Evolutionary conservation across 2,888 invertebrate species (phyloP).

Genomic region (Furcula furcula): DNA sequence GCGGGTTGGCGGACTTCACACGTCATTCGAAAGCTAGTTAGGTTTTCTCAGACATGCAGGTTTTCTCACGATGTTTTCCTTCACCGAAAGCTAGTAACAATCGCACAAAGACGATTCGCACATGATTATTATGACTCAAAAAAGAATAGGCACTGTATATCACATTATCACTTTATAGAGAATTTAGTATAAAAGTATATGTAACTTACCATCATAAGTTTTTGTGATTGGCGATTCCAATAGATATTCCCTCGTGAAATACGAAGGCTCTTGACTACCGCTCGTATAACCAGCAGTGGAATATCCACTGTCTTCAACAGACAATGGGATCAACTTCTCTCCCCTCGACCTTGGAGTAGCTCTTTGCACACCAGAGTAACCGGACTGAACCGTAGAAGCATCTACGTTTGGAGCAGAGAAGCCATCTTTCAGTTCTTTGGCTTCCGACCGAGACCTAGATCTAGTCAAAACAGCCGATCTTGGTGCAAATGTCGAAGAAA

Average conservation of each 20-base stretch:
- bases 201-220: slow-evolving; percentile 69
- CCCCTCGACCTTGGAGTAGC: slow-evolving; percentile 22
- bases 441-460: slow-evolving; percentile 2
- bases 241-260: slow-evolving; percentile 71
- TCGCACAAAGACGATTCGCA: no score
- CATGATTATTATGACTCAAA: no score
- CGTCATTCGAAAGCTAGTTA: no score
- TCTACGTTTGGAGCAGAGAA: slow-evolving; percentile 4
- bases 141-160: no score
- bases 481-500: slow-evolving; percentile 9
- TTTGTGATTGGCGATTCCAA: slow-evolving; percentile 72
- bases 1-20: no score
- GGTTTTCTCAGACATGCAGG: no score
- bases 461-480: slow-evolving; percentile 19
- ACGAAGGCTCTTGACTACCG: slow-evolving; percentile 56
- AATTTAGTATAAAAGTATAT: slow-evolving; percentile 2
- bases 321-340: slow-evolving; percentile 43
- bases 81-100: no score
- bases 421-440: slow-evolving; percentile 11
- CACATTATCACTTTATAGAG: no score
- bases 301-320: slow-evolving; percentile 51
- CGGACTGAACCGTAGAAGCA: slow-evolving; percentile 14
- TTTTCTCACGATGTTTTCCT: no score
- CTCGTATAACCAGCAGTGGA: slow-evolving; percentile 54
- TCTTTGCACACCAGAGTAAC: slow-evolving; percentile 19